Evolutionary conservation across 2,113 vertebrate genomes (phyloP).

Genomic region (Malurus alboscapulatus): DNA sequence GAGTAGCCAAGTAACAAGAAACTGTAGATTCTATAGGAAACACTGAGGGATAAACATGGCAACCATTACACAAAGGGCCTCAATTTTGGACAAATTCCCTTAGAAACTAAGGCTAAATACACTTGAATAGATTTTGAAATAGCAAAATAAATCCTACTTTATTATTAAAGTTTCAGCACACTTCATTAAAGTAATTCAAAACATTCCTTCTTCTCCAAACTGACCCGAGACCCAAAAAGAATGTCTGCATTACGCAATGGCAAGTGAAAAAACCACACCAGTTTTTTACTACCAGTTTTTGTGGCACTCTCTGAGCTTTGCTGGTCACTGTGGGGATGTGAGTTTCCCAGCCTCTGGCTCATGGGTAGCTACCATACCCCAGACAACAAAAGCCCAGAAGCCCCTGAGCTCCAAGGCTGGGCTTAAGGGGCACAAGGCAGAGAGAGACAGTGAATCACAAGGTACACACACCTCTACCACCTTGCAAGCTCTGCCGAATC

Average conservation of each 20-base stretch:
- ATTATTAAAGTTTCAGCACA: not conserved
- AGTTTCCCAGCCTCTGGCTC: not conserved
- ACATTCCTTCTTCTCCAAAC: not conserved
- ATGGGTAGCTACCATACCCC: accelerated
- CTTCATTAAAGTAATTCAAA: not conserved
- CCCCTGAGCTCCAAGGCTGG: not conserved
- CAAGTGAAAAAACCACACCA: not conserved
- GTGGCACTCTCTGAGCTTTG: not conserved
- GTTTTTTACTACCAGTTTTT: not conserved
- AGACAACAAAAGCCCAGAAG: not conserved
- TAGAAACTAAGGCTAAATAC: not conserved
- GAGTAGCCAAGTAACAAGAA: not conserved
- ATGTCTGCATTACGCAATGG: accelerated
- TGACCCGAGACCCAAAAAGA: not conserved
- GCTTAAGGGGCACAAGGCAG: not conserved
- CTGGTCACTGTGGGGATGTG: accelerated
- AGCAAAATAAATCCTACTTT: not conserved
- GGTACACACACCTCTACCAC: not conserved
- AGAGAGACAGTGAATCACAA: not conserved
- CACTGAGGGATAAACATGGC: not conserved
- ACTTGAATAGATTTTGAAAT: not conserved
- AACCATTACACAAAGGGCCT: not conserved
- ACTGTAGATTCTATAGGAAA: not conserved
- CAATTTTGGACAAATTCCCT: not conserved
- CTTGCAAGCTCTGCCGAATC: not conserved